phyloP scores from a whole-genome alignment of 2,797 vertebrate species.

The Buphagus erythrorhynchus region DNA sequence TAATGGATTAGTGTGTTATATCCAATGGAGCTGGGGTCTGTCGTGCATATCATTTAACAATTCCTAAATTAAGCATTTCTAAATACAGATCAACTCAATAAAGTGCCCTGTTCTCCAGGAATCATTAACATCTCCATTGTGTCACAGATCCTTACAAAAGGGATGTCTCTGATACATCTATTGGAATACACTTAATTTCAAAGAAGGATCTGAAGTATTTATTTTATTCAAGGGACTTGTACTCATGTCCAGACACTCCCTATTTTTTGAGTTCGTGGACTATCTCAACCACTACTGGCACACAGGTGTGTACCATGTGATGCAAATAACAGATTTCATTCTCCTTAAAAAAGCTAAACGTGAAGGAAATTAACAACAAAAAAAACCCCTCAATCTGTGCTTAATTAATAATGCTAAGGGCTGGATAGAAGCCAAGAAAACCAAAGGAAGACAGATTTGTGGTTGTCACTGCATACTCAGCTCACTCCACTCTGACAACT shows the following conservation, averaged over 20 bases:
- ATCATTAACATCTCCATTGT: not conserved
- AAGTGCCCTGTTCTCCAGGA: not conserved
- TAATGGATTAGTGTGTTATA: not conserved
- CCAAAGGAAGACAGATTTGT: slow-evolving; percentile 48
- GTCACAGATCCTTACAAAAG: not conserved
- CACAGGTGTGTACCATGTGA: slow-evolving; percentile 8
- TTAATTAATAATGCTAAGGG: slow-evolving; percentile 49
- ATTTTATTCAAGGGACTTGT: not conserved
- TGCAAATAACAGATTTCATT: slow-evolving; percentile 39
- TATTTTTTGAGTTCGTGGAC: not conserved
- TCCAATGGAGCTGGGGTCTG: not conserved
- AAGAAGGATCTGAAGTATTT: not conserved
- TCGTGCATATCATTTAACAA: not conserved
- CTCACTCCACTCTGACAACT: slow-evolving; percentile 10
- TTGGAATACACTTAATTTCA: not conserved
- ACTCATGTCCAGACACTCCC: not conserved
- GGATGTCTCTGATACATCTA: not conserved
- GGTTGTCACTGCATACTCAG: slow-evolving; percentile 2
- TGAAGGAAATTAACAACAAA: slow-evolving; percentile 40
- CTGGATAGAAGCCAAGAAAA: not conserved
- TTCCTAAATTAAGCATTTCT: slow-evolving; percentile 11
- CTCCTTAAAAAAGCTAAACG: slow-evolving; percentile 41
- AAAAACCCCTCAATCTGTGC: not conserved
- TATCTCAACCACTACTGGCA: not conserved
- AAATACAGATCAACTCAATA: not conserved